phyloP scores from a whole-genome alignment of 2,888 invertebrate species.

The Brachypterus glaber region DNA sequence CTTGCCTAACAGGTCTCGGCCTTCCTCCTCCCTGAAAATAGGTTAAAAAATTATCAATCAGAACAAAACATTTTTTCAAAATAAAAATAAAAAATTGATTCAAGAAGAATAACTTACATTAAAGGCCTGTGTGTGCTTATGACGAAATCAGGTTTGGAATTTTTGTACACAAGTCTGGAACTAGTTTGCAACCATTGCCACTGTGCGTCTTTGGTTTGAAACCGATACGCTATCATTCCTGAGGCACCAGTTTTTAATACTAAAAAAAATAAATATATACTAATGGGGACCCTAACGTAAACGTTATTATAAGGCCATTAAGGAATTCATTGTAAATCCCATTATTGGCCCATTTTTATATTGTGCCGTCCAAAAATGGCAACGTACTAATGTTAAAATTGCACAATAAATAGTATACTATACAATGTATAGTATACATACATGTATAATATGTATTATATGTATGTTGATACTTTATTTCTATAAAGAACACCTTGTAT shows the following conservation, averaged over 20 bases:
- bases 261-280: conserved; percentile 42
- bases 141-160: conserved; percentile 98
- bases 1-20: conserved; percentile 91
- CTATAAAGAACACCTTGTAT: not conserved
- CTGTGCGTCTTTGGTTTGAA: conserved; percentile 86
- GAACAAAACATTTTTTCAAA: too few relatives aligned
- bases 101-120: conserved; percentile 60
- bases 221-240: conserved; percentile 97
- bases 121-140: conserved; percentile 97
- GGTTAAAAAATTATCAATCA: not conserved
- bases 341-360: too few relatives aligned
- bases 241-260: conserved; percentile 98
- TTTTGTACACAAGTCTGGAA: conserved; percentile 95
- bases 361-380: too few relatives aligned
- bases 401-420: too few relatives aligned
- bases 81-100: conserved; percentile 7
- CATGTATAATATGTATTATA: too few relatives aligned
- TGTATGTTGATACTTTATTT: too few relatives aligned
- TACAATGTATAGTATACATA: too few relatives aligned
- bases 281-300: too few relatives aligned
- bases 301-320: too few relatives aligned
- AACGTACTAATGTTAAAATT: too few relatives aligned
- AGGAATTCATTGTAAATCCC: too few relatives aligned
- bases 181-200: conserved; percentile 99
- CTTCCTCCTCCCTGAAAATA: conserved; percentile 88